Evolutionary conservation across 2,888 invertebrate genomes (phyloP), one percentile per base, ranked within the genome.

Genomic region (Aporophyla lueneburgensis): DNA sequence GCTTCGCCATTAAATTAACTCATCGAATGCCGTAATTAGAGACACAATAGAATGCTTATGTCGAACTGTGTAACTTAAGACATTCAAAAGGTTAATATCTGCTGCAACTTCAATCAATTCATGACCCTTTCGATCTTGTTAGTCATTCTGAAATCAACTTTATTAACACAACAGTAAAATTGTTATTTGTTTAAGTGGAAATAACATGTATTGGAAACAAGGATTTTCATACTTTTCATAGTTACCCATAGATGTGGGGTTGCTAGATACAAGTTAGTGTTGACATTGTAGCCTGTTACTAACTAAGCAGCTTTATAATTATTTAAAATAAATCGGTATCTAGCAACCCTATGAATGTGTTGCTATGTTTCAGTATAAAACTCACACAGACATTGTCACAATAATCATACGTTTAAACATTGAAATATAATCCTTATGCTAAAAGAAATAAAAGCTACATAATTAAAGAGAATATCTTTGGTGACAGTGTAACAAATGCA

Each of bases 381-480:
- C 40, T 51, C 72, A 53, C 80, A 71, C 84, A 83, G 69, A 70
- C 62, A 71, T 71, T 51, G 86, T 56, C 83, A 70, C 71, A 59
- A 59, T 49, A 68, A 40, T 43, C 74, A 75, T 84, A 86, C 54
- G 33, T 75, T 81, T 81, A 79, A 84, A 87, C 63, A 84, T 79
- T 84, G 43, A 68, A 86, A 77, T 78, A 86, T 79, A 86, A 56
- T 68, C 72, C 74, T 80, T 76, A 85, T 61, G 10, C 0, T 10
- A 61, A 81, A 67, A 78, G 76, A 81, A 85, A 76, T 86, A 87
- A 88, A 82, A 78, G 69, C 71, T 87, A 84, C 12, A 51, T 77
- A 68, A 69, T 78, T 77, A 75, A 70, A 84, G 66, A 68, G 62
- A 79, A 85, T 79, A 72, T 86, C 87, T 87, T 87, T 87, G 89